Evolutionary conservation across 2,888 invertebrate genomes (phyloP).

Genomic region (Hesperia comma): DNA sequence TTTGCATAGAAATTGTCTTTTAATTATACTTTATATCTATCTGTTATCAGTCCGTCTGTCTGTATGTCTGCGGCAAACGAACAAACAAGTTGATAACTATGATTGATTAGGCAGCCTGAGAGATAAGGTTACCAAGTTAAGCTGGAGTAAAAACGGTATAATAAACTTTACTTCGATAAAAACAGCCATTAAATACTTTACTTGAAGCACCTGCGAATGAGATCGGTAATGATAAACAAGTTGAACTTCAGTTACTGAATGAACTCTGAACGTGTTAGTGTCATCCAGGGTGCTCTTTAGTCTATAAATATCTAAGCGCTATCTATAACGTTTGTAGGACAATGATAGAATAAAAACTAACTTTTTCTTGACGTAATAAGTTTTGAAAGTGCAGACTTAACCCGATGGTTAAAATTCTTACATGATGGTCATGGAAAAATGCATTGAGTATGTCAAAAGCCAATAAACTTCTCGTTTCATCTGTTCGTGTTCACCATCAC

Average conservation of each 20-base stretch:
- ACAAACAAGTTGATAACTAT: slow-evolving; percentile 23
- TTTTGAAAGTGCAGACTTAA: too few relatives aligned
- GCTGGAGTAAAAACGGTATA: not conserved
- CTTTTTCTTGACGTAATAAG: too few relatives aligned
- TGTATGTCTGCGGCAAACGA: slow-evolving; percentile 25
- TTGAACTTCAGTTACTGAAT: not conserved
- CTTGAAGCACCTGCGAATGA: slow-evolving; percentile 1
- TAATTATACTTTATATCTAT: slow-evolving; percentile 19
- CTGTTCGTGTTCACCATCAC: too few relatives aligned
- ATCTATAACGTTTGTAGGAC: too few relatives aligned
- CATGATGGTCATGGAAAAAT: too few relatives aligned
- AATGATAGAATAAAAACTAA: too few relatives aligned
- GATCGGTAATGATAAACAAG: not conserved
- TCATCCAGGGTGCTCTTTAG: too few relatives aligned
- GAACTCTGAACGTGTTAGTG: not conserved
- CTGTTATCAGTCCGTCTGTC: slow-evolving; percentile 23
- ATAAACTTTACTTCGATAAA: slow-evolving; percentile 3
- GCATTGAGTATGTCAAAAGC: too few relatives aligned
- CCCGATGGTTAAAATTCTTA: too few relatives aligned
- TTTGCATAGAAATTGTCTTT: slow-evolving; percentile 32
- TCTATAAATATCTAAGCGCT: too few relatives aligned
- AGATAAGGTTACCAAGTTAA: slow-evolving; percentile 16
- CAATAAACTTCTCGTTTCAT: too few relatives aligned
- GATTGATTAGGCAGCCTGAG: slow-evolving; percentile 19
- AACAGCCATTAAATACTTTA: not conserved